phyloP scores from a whole-genome alignment of 2,888 invertebrate genomes.

The Habrosyne pyritoides region DNA sequence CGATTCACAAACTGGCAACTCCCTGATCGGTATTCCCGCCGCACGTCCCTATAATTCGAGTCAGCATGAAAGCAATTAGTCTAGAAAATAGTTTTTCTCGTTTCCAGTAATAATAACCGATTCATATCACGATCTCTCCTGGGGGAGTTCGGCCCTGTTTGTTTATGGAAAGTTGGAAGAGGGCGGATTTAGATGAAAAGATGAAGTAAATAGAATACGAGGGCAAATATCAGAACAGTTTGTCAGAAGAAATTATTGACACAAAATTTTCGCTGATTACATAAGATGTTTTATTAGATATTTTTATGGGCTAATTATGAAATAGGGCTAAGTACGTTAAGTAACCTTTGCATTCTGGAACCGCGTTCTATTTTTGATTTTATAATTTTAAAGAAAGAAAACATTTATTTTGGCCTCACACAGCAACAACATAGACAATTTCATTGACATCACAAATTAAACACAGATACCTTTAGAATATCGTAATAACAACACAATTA shows the following conservation, averaged over 20 bases:
- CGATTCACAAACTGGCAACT: conserved; percentile 10
- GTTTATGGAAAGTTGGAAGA: conserved; percentile 32
- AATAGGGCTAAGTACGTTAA: no score
- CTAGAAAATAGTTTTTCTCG: conserved; percentile 44
- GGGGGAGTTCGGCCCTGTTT: conserved; percentile 31
- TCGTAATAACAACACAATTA: no score
- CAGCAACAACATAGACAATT: no score
- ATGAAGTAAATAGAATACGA: neutral
- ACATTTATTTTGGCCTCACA: no score
- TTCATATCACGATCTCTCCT: conserved; percentile 40
- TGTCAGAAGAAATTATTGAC: neutral
- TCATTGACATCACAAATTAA: no score
- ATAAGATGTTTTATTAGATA: no score
- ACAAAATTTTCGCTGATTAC: no score
- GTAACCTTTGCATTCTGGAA: no score
- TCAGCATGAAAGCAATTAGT: conserved; percentile 43
- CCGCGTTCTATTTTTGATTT: no score
- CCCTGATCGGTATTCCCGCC: conserved; percentile 12
- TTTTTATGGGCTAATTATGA: no score
- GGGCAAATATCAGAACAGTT: neutral
- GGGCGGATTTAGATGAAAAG: neutral
- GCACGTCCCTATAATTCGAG: conserved; percentile 6
- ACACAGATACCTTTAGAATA: no score
- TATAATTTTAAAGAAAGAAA: no score
- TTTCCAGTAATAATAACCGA: conserved; percentile 28